Evolutionary conservation across 2,113 vertebrate species (phyloP).

Genomic region (Glaucidium brasilianum): DNA sequence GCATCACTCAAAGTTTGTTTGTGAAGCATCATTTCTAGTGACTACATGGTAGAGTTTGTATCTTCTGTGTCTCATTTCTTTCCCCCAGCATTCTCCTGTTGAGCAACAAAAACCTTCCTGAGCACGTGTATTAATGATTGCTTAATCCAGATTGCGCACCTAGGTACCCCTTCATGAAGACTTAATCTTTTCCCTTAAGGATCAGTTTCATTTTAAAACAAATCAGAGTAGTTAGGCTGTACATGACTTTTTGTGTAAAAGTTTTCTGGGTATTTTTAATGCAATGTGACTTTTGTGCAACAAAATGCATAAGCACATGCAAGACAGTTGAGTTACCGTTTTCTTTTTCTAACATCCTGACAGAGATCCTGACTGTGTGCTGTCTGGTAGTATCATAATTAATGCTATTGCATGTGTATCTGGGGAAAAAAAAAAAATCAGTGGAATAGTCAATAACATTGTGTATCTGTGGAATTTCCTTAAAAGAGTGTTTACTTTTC

Average conservation of each 20-base stretch:
- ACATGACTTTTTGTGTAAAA: conserved; percentile 6
- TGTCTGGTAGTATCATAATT: not conserved
- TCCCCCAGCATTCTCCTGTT: not conserved
- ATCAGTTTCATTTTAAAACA: conserved; percentile 9
- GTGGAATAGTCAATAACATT: not conserved
- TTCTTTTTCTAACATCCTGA: not conserved
- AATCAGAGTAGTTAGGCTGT: not conserved
- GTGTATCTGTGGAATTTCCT: not conserved
- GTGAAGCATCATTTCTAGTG: not conserved
- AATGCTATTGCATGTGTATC: not conserved
- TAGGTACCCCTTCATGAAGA: not conserved
- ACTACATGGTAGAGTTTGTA: not conserved
- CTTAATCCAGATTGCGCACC: conserved; percentile 14
- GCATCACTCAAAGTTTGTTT: not conserved
- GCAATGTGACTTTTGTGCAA: not conserved
- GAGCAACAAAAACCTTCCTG: conserved; percentile 10
- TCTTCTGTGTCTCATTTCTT: not conserved
- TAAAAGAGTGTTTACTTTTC: not conserved
- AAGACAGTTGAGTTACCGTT: not conserved
- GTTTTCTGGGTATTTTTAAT: conserved; percentile 37
- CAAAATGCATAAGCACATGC: not conserved
- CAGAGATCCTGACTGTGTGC: not conserved
- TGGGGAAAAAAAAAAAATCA: not conserved
- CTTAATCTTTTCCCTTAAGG: not conserved
- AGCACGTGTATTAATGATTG: conserved; percentile 5